Percentiles rank a stretch among this genome's conserved stretches.
These are phyloP conservation scores for Lagopus muta DNA, from an alignment of 2,113 vertebrate genomes.

Conservation along the genomic window DNA sequence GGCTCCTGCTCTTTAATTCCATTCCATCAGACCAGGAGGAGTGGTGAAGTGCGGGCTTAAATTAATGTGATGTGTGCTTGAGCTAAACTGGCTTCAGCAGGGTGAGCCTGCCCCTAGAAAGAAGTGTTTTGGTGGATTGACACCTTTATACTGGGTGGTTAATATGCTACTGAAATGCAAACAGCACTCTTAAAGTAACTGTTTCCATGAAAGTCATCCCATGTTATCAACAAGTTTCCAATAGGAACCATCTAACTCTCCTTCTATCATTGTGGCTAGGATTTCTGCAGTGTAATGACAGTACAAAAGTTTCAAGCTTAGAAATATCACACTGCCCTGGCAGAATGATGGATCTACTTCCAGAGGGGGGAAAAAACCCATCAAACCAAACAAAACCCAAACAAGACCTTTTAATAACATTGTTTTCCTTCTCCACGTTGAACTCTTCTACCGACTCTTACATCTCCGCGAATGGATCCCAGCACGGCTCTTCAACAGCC, in stretches of 20 bases:
- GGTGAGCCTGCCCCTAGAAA: neutral
- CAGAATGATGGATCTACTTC: conserved; percentile 16
- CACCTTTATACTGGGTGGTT: neutral
- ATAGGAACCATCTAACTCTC: neutral
- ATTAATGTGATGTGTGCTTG: neutral
- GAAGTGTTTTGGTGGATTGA: neutral
- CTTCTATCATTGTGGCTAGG: neutral
- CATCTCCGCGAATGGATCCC: fast-evolving
- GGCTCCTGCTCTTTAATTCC: neutral
- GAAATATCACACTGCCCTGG: neutral
- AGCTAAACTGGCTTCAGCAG: neutral
- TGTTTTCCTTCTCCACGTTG: neutral
- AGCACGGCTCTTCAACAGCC: neutral
- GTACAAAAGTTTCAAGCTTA: neutral
- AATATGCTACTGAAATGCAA: neutral
- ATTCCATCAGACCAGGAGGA: neutral
- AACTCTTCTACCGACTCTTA: neutral
- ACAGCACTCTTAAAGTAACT: neutral
- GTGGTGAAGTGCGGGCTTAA: fast-evolving
- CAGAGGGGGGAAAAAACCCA: neutral
- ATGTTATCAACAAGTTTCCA: neutral
- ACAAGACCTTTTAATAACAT: neutral
- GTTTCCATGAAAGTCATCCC: neutral
- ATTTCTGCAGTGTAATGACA: neutral
- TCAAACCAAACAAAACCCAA: neutral